These are phyloP conservation scores for Calliopsis andreniformis DNA, from an alignment of 1,140 invertebrate species.

Conservation along the genomic window DNA sequence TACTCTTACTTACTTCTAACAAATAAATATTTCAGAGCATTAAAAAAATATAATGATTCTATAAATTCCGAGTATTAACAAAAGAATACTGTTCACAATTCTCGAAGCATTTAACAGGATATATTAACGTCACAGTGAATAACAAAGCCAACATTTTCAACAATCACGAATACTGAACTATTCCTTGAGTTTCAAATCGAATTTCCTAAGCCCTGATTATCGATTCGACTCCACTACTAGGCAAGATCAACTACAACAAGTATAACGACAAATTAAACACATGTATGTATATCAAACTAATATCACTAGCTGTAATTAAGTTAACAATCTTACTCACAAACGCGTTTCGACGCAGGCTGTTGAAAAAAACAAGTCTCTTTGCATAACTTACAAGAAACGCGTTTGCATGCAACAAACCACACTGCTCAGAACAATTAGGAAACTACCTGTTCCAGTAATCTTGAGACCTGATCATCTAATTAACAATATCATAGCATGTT, in stretches of 20 bases:
- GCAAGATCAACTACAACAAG: slow-evolving; percentile 20
- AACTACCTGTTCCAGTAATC: background rate
- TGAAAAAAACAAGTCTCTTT: background rate
- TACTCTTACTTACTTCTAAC: background rate
- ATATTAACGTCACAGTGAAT: background rate
- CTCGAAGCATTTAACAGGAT: background rate
- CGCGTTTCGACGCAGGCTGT: slow-evolving; percentile 12
- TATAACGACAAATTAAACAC: slow-evolving; percentile 35
- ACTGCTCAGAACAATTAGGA: slow-evolving; percentile 5
- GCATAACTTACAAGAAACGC: background rate
- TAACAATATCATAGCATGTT: too few relatives aligned
- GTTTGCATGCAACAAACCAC: background rate
- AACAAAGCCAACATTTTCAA: background rate
- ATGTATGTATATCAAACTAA: slow-evolving; percentile 9
- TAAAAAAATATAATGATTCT: background rate
- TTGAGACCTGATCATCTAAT: background rate
- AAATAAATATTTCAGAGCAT: background rate
- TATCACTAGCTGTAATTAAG: slow-evolving; percentile 14
- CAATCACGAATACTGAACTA: background rate
- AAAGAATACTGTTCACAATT: slow-evolving; percentile 6
- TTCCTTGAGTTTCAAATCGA: slow-evolving; percentile 6
- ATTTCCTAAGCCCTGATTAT: background rate
- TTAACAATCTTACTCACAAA: slow-evolving; percentile 26
- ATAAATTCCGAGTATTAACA: background rate
- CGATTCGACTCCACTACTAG: background rate